Percentiles rank a stretch among this genome's conserved stretches.
Conservation (phyloP, 1,140 invertebrate genomes). For the Thaumatotibia leucotreta region DNA sequence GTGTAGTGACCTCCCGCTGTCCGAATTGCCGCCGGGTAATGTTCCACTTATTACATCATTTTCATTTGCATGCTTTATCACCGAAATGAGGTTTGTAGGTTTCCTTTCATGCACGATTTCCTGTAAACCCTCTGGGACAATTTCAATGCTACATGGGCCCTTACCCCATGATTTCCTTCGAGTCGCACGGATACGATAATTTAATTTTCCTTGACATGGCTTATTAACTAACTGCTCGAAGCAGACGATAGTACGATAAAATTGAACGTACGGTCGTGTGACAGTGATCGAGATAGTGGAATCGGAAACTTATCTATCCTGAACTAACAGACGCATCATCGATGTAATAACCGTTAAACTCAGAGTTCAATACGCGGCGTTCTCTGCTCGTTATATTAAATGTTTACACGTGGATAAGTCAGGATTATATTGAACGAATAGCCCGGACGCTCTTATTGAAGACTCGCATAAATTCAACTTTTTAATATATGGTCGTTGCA, state of each 20-base stretch:
- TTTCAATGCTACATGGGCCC: background rate
- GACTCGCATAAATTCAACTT: background rate
- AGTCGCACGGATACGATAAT: background rate
- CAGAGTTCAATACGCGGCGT: background rate
- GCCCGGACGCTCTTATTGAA: background rate
- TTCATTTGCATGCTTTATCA: constrained; percentile 7
- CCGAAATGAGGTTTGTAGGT: constrained; percentile 6
- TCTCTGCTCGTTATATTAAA: background rate
- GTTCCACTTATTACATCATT: constrained; percentile 18
- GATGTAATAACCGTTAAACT: constrained; percentile 3
- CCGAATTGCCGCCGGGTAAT: constrained; percentile 20
- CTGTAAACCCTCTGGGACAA: background rate
- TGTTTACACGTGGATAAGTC: background rate
- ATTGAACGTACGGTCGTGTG: background rate
- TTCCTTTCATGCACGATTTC: constrained; percentile 10
- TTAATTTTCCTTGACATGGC: background rate
- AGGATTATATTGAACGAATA: background rate
- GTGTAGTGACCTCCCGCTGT: constrained; percentile 21
- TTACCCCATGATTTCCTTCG: background rate
- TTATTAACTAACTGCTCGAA: background rate
- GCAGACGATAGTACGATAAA: background rate
- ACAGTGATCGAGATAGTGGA: background rate
- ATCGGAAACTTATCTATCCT: constrained; percentile 18
- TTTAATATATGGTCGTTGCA: background rate
- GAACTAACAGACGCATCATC: constrained; percentile 10